These are phyloP conservation scores for Drosophila malerkotliana DNA, from an alignment of 1,140 invertebrate genomes.

Conservation along the genomic window DNA sequence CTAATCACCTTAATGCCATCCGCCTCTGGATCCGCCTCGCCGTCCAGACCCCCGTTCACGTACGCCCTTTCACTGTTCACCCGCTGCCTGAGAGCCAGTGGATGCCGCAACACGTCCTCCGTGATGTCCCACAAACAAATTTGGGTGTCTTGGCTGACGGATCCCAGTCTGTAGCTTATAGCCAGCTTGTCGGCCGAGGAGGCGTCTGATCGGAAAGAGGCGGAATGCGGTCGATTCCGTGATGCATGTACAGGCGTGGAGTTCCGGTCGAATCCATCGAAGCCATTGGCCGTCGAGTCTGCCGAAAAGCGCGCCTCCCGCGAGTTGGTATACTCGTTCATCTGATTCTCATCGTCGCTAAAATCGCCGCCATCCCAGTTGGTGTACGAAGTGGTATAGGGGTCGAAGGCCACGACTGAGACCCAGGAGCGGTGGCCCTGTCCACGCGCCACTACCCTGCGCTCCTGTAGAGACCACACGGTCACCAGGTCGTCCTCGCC, in stretches of 20 bases:
- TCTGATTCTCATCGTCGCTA: conserved; percentile 87
- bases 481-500: conserved; percentile 99
- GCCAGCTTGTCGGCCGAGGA: conserved; percentile 84
- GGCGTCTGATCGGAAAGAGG: conserved; percentile 84
- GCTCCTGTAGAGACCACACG: conserved; percentile 97
- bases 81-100: conserved; percentile 84
- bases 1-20: conserved; percentile 78
- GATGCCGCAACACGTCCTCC: conserved; percentile 94
- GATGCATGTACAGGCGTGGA: conserved; percentile 72
- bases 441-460: conserved; percentile 96
- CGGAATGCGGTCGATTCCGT: conserved; percentile 84
- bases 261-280: conserved; percentile 83
- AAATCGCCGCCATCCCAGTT: conserved; percentile 85
- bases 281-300: conserved; percentile 80
- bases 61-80: conserved; percentile 76
- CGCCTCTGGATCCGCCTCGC: conserved; percentile 26
- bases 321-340: conserved; percentile 81
- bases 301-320: conserved; percentile 72
- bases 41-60: conserved; percentile 69
- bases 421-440: conserved; percentile 98
- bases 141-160: conserved; percentile 99
- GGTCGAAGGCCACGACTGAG: conserved; percentile 98
- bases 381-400: conserved; percentile 90
- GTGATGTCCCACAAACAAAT: conserved; percentile 99
- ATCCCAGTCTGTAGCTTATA: conserved; percentile 95